phyloP scores from a whole-genome alignment of 2,888 invertebrate genomes.

The Dasysyrphus albostriatus region DNA sequence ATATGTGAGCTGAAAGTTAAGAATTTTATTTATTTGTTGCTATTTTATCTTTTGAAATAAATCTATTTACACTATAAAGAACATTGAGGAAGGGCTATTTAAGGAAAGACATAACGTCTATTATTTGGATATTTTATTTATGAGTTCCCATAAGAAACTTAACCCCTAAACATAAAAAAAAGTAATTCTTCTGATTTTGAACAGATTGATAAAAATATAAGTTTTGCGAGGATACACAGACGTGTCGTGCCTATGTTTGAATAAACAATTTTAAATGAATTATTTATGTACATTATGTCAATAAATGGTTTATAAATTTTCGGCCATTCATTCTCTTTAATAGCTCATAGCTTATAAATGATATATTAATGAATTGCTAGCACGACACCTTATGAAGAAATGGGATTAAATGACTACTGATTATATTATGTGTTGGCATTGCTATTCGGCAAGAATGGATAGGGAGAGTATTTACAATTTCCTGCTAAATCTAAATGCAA shows the following conservation, averaged over 20 bases:
- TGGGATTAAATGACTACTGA: too few relatives aligned
- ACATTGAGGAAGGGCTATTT: not conserved
- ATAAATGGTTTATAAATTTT: too few relatives aligned
- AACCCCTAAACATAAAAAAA: not conserved
- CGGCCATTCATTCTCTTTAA: too few relatives aligned
- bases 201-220: conserved; percentile 5
- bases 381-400: too few relatives aligned
- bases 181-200: not conserved
- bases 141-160: not conserved
- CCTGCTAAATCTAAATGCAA: too few relatives aligned
- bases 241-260: not conserved
- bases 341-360: too few relatives aligned
- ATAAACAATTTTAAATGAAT: not conserved
- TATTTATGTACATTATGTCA: not conserved
- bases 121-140: conserved; percentile 23
- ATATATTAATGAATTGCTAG: too few relatives aligned
- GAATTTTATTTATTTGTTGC: conserved; percentile 7
- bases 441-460: too few relatives aligned
- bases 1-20: conserved; percentile 42
- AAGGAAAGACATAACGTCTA: not conserved
- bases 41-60: conserved; percentile 42
- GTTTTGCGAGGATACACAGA: not conserved
- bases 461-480: too few relatives aligned
- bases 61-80: conserved; percentile 26
- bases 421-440: too few relatives aligned